phyloP scores from a whole-genome alignment of 2,113 vertebrate species.

The Engraulis encrasicolus region DNA sequence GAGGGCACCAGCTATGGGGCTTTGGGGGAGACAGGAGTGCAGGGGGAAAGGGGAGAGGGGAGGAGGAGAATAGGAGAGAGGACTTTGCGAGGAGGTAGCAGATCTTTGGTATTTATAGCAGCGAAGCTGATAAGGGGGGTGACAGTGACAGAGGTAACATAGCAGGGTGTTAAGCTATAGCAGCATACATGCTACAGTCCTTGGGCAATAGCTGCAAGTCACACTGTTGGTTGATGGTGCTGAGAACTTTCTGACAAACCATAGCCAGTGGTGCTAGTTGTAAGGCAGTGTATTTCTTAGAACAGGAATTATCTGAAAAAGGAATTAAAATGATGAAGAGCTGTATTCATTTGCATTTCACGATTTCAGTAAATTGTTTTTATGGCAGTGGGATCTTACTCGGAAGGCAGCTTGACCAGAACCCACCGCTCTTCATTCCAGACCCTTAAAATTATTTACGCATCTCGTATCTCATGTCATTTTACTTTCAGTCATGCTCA shows the following conservation, averaged over 20 bases:
- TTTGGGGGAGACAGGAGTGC: background rate
- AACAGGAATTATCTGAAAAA: conserved; percentile 73
- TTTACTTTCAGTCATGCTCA: too few relatives aligned
- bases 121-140: conserved; percentile 63
- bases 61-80: background rate
- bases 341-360: background rate
- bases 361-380: too few relatives aligned
- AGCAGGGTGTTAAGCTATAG: conserved; percentile 77
- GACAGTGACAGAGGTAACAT: conserved; percentile 77
- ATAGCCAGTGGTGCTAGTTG: too few relatives aligned
- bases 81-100: conserved; percentile 39
- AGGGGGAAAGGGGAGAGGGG: conserved; percentile 1
- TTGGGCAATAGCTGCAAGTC: conserved; percentile 73
- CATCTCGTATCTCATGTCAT: background rate
- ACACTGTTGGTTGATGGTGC: conserved; percentile 70
- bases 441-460: background rate
- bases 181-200: conserved; percentile 72
- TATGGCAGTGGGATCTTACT: too few relatives aligned
- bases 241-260: conserved; percentile 71
- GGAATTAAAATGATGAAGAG: conserved; percentile 61
- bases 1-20: background rate
- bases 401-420: too few relatives aligned
- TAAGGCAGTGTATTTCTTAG: conserved; percentile 62
- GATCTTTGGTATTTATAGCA: conserved; percentile 72
- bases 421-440: too few relatives aligned